These are phyloP conservation scores for Conomelus anceps DNA, from an alignment of 2,888 invertebrate genomes.

Conservation along the genomic window DNA sequence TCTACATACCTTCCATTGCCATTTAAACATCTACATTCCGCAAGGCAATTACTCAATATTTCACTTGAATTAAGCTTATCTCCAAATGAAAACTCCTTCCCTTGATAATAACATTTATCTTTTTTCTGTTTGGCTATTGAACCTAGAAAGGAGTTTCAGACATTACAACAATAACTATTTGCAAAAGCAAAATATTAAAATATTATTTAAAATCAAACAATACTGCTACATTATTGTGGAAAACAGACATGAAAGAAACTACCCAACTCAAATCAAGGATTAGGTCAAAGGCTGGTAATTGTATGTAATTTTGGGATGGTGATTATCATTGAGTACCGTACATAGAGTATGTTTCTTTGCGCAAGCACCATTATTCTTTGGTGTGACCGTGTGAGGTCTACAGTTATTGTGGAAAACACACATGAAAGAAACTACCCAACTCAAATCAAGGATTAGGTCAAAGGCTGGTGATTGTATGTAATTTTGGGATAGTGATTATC, in stretches of 20 bases:
- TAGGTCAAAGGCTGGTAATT: too few relatives aligned
- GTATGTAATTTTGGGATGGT: too few relatives aligned
- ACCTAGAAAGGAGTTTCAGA: not conserved
- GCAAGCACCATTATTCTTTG: too few relatives aligned
- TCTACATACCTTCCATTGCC: not conserved
- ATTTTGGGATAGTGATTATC: too few relatives aligned
- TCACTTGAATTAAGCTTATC: not conserved
- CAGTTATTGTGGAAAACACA: not conserved
- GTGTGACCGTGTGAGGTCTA: too few relatives aligned
- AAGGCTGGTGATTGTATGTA: too few relatives aligned
- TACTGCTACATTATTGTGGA: not conserved
- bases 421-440: not conserved
- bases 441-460: too few relatives aligned
- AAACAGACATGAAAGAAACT: not conserved
- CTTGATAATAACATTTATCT: slow-evolving; percentile 20
- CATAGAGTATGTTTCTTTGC: too few relatives aligned
- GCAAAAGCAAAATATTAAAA: not conserved
- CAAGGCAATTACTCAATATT: not conserved
- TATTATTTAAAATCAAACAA: not conserved
- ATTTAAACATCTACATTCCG: not conserved
- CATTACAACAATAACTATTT: too few relatives aligned
- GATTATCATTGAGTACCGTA: too few relatives aligned
- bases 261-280: not conserved
- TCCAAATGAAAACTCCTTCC: not conserved
- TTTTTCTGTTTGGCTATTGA: slow-evolving; percentile 1